phyloP scores from a whole-genome alignment of 2,797 vertebrate species.

The Sebastes minor region DNA sequence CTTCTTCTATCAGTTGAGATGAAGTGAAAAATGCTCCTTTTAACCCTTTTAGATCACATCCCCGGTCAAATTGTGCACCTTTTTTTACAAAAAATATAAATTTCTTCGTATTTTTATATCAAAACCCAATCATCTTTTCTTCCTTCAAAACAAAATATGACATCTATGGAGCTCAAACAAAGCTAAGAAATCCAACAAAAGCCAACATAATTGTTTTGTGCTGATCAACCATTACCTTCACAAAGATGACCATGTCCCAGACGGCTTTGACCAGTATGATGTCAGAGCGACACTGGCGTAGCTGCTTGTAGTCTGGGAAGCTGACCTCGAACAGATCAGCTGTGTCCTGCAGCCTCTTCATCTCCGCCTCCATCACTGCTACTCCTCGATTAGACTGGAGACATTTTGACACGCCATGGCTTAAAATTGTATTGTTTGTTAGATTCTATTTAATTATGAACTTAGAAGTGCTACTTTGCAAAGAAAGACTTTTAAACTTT shows the following conservation, averaged over 20 bases:
- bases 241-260: conserved; percentile 85
- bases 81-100: rapidly evolving
- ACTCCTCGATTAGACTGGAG: conserved; percentile 77
- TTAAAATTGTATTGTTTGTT: background rate
- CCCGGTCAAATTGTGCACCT: no score
- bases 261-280: conserved; percentile 83
- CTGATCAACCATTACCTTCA: conserved; percentile 71
- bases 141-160: no score
- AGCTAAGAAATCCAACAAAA: background rate
- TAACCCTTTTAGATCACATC: no score
- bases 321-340: conserved; percentile 85
- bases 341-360: conserved; percentile 82
- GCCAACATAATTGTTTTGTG: background rate
- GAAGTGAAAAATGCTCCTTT: no score
- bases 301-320: conserved; percentile 85
- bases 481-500: background rate
- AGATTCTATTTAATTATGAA: background rate
- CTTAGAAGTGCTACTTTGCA: background rate
- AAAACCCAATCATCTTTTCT: no score
- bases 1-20: background rate
- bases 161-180: background rate
- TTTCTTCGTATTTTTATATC: no score
- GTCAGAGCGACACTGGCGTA: conserved; percentile 81
- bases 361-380: conserved; percentile 78
- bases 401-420: background rate